phyloP scores from a whole-genome alignment of 1,140 invertebrate species.

The Euura lappo region DNA sequence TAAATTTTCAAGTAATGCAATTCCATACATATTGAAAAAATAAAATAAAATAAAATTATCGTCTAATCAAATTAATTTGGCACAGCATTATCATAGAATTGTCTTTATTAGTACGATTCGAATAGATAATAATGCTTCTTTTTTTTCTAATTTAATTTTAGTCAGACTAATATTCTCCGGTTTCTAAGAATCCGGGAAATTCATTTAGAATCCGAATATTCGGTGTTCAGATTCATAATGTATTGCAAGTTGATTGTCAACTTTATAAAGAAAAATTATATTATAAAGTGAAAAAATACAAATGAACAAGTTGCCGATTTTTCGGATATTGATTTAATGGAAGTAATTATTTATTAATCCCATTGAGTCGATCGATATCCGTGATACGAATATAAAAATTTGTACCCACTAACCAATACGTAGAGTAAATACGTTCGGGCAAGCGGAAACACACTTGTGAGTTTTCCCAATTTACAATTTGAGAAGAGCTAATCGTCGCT shows the following conservation, averaged over 20 bases:
- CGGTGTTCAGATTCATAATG: not conserved
- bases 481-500: not conserved
- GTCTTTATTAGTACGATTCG: not conserved
- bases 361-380: not conserved
- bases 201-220: not conserved
- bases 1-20: not conserved
- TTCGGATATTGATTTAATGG: not conserved
- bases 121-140: constrained; percentile 6
- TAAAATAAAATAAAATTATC: not conserved
- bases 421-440: not conserved
- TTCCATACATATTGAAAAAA: not conserved
- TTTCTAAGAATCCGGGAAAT: not conserved
- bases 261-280: not conserved
- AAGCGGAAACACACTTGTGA: not conserved
- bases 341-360: not conserved
- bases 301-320: not conserved
- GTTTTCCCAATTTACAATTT: not conserved
- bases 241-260: not conserved
- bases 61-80: constrained; percentile 5
- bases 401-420: constrained; percentile 5
- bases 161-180: not conserved
- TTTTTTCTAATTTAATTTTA: not conserved
- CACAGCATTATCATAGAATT: constrained; percentile 1
- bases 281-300: not conserved
- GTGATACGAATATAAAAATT: not conserved